These are phyloP conservation scores for Notodromas monacha DNA, from an alignment of 2,888 invertebrate species.

Conservation along the genomic window DNA sequence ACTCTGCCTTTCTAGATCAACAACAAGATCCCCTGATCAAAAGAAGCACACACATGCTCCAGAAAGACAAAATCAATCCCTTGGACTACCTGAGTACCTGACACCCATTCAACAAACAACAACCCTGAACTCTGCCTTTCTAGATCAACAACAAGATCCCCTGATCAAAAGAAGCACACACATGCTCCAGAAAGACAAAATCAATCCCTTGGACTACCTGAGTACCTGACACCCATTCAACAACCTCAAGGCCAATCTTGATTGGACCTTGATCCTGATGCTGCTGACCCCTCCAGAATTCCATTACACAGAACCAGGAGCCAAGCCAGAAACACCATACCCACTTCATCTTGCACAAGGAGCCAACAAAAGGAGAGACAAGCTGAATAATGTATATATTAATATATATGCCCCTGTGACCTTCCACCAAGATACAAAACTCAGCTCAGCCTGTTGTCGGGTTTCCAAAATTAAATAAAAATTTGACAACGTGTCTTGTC, in stretches of 20 bases:
- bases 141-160: no score
- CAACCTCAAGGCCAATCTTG: slow-evolving; percentile 1
- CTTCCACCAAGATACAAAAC: slow-evolving; percentile 1
- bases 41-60: slow-evolving; percentile 4
- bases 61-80: slow-evolving; percentile 1
- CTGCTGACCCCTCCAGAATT: slow-evolving; percentile 4
- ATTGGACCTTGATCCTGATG: slow-evolving; percentile 1
- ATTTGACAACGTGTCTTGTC: no score
- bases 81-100: slow-evolving; percentile 4
- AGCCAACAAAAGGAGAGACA: not conserved
- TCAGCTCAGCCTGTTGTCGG: not conserved
- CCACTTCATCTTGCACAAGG: slow-evolving; percentile 4
- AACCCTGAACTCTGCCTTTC: no score
- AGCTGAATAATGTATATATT: slow-evolving; percentile 1
- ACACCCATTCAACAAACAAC: no score
- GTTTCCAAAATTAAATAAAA: no score
- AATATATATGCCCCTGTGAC: slow-evolving; percentile 2
- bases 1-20: slow-evolving; percentile 4
- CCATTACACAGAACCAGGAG: slow-evolving; percentile 1
- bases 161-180: no score
- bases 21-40: slow-evolving; percentile 4
- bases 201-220: no score
- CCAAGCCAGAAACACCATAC: slow-evolving; percentile 4
- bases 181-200: no score
- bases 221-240: no score